phyloP scores from a whole-genome alignment of 2,888 invertebrate genomes.

The Cremastinae sp. region DNA sequence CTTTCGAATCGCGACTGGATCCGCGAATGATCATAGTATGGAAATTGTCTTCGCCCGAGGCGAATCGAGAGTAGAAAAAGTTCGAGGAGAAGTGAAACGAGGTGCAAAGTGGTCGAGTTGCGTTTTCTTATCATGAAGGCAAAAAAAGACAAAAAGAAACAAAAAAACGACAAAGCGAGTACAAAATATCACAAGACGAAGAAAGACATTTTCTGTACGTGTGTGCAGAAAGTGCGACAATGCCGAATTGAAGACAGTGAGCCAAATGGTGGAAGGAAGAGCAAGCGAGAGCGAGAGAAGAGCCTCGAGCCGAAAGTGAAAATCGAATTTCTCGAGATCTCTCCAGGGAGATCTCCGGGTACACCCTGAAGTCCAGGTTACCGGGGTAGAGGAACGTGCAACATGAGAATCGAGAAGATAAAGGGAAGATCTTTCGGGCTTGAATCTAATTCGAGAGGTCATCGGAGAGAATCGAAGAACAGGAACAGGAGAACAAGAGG shows the following conservation, averaged over 20 bases:
- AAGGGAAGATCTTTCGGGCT: constrained; percentile 54
- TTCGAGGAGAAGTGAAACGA: constrained; percentile 53
- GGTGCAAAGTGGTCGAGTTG: constrained; percentile 57
- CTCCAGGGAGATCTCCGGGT: constrained; percentile 55
- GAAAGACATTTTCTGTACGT: constrained; percentile 4
- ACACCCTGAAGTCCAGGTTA: constrained; percentile 39
- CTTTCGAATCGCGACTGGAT: constrained; percentile 11
- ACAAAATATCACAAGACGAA: too few species aligned
- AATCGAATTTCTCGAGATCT: constrained; percentile 61
- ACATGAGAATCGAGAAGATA: constrained; percentile 53
- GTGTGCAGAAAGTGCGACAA: background rate
- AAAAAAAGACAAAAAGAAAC: constrained; percentile 13
- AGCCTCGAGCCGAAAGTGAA: constrained; percentile 43
- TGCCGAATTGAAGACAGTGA: constrained; percentile 53
- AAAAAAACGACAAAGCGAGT: constrained; percentile 7
- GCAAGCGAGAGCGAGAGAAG: constrained; percentile 42
- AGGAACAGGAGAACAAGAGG: constrained; percentile 5
- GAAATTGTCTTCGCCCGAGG: constrained; percentile 50
- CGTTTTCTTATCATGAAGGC: constrained; percentile 50
- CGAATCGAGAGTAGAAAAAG: constrained; percentile 29
- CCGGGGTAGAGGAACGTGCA: constrained; percentile 24
- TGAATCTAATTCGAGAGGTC: constrained; percentile 57
- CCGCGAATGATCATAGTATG: constrained; percentile 26
- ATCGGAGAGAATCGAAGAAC: constrained; percentile 31
- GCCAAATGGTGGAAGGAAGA: constrained; percentile 44